Evolutionary conservation across 2,797 vertebrate species (phyloP), one percentile per base, ranked within the genome.

Genomic region (Gambelia wislizenii): DNA sequence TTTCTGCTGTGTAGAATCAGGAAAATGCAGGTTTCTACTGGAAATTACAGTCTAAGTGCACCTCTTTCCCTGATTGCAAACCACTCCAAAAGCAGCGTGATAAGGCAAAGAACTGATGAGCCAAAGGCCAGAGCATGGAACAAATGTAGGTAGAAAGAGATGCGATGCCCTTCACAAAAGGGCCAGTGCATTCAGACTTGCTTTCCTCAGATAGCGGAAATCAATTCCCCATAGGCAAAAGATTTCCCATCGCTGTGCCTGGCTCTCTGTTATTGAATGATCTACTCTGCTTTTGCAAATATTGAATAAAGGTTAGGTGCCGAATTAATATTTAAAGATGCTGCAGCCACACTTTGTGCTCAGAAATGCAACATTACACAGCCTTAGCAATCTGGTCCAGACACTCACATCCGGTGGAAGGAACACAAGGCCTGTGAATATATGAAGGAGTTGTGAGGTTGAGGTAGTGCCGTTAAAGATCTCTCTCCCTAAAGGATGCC

Each of bases 321-420:
- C 70, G 52, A 76, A 89, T 89, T 76, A 86, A 89, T 89, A 86
- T 89, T 89, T 89, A 82, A 89, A 86, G 70, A 86, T 64, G 84
- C 56, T 20, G 44, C 27, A 6, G 82, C 49, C 59, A 20, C 56
- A 0, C 20, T 64, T n/a, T 39, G 6, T n/a, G 64, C 83, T 52
- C 30, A 77, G 83, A 85, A 80, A 85, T 0, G 70, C 84, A 76
- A 82, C 56, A 52, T 42, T 86, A 12, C 33, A 12, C 54, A 39
- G 83, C 42, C 56, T 36, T 2, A 8, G 70, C 30, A 4, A 8
- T n/a, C 44, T 22, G 12, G 42, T 27, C 54, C 56, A 27, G 77
- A 20, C 7, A 1, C 30, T n/a, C 1, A 0, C 18, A 49, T 9
- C 13, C 47, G 16, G 13, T 0, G 3, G 52, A 6, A 70, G 42